Conservation (phyloP, 2,113 vertebrate genomes). For the Pseudopipra pipra region DNA sequence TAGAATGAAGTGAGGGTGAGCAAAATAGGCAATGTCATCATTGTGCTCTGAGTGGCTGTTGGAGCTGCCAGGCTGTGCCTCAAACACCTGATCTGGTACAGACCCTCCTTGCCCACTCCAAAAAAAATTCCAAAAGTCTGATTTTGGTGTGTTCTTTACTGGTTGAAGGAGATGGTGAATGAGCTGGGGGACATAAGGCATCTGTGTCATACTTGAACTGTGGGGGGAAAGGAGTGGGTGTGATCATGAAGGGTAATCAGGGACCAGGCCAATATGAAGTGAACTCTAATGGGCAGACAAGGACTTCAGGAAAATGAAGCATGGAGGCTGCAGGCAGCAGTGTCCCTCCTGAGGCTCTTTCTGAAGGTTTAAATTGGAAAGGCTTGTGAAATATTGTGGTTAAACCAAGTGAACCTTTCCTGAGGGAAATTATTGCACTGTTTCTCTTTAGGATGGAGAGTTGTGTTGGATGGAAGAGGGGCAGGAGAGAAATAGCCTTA, state of each 20-base stretch:
- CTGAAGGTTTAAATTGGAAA: not conserved
- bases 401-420: not conserved
- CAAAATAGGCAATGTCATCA: not conserved
- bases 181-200: rapidly evolving
- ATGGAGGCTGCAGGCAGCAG: not conserved
- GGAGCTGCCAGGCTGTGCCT: not conserved
- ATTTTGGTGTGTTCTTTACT: not conserved
- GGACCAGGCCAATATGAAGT: not conserved
- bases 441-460: not conserved
- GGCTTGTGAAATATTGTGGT: not conserved
- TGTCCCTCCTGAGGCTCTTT: not conserved
- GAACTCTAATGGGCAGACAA: not conserved
- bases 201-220: not conserved
- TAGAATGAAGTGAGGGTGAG: not conserved
- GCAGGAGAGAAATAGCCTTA: not conserved
- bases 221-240: not conserved
- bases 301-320: not conserved
- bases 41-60: rapidly evolving
- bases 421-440: not conserved
- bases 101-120: not conserved
- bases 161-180: not conserved
- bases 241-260: rapidly evolving
- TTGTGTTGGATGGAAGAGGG: not conserved
- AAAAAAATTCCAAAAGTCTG: not conserved
- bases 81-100: rapidly evolving